These are phyloP conservation scores for Embiotoca jacksoni DNA, from an alignment of 2,113 vertebrate species.

Conservation along the genomic window DNA sequence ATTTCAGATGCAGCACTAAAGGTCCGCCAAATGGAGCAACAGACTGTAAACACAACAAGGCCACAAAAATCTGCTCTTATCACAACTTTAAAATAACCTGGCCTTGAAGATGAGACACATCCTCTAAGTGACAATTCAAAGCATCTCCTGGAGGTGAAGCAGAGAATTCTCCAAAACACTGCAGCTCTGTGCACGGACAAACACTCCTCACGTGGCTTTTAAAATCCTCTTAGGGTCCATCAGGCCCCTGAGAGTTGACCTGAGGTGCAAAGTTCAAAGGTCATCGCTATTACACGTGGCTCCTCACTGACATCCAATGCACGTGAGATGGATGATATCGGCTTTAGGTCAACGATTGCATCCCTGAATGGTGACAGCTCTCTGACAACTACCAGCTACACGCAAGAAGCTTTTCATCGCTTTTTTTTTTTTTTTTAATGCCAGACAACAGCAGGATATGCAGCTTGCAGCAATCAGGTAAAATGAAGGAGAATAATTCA, in stretches of 20 bases:
- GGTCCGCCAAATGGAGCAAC: constrained; percentile 36
- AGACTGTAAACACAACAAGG: constrained; percentile 34
- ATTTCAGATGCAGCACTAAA: constrained; percentile 41
- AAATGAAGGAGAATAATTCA: constrained; percentile 72
- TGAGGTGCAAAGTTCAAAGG: constrained; percentile 50
- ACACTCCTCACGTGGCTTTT: constrained; percentile 4
- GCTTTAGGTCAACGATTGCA: constrained; percentile 10
- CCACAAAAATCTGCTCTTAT: constrained; percentile 40
- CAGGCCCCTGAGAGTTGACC: constrained; percentile 30
- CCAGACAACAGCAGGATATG: constrained; percentile 38
- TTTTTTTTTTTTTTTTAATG: not conserved
- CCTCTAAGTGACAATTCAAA: constrained; percentile 19
- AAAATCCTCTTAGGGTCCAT: not conserved
- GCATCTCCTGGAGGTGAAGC: constrained; percentile 19
- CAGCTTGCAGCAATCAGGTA: constrained; percentile 47
- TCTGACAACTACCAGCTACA: constrained; percentile 29
- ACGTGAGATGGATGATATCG: constrained; percentile 11
- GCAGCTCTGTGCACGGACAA: constrained; percentile 26
- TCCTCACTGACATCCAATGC: not conserved
- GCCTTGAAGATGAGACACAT: constrained; percentile 31
- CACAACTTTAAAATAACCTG: constrained; percentile 18
- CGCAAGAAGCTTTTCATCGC: constrained; percentile 39
- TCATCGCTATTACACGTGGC: constrained; percentile 25
- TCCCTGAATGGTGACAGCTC: not conserved
- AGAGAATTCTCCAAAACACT: constrained; percentile 44